phyloP scores from a whole-genome alignment of 2,797 vertebrate genomes.

The Champsocephalus esox region DNA sequence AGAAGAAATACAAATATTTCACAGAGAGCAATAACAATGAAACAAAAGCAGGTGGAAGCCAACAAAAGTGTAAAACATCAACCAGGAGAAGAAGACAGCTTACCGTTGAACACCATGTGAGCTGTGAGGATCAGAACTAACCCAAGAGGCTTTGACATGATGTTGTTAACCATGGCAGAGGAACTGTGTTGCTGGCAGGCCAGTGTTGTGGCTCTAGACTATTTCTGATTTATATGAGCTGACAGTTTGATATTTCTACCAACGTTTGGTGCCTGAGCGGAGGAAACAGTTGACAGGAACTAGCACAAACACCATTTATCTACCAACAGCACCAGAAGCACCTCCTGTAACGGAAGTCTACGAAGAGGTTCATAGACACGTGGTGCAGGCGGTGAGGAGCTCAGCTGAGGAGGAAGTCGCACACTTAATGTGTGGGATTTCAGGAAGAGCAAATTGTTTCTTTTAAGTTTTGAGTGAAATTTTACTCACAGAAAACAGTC shows the following conservation, averaged over 20 bases:
- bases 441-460: conserved; percentile 22
- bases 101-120: conserved; percentile 64
- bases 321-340: conserved; percentile 36
- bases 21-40: neutral
- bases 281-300: conserved; percentile 74
- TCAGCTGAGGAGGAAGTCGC: conserved; percentile 31
- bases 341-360: conserved; percentile 65
- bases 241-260: conserved; percentile 21
- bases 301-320: conserved; percentile 48
- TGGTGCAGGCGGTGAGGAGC: conserved; percentile 50
- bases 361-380: conserved; percentile 63
- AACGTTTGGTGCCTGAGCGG: conserved; percentile 21
- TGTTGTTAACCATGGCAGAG: conserved; percentile 51
- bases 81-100: conserved; percentile 37
- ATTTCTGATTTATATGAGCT: neutral
- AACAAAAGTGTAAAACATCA: conserved; percentile 5
- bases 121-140: conserved; percentile 59
- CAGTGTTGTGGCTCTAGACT: neutral
- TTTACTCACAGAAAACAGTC: neutral
- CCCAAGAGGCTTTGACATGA: conserved; percentile 31
- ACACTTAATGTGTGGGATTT: conserved; percentile 24
- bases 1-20: neutral
- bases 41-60: neutral
- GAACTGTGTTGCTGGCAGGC: conserved; percentile 6
- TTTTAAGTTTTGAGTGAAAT: conserved; percentile 18